Evolutionary conservation across 2,888 invertebrate genomes (phyloP), one percentile per base, ranked within the genome.

Genomic region (Exephanes ischioxanthus): DNA sequence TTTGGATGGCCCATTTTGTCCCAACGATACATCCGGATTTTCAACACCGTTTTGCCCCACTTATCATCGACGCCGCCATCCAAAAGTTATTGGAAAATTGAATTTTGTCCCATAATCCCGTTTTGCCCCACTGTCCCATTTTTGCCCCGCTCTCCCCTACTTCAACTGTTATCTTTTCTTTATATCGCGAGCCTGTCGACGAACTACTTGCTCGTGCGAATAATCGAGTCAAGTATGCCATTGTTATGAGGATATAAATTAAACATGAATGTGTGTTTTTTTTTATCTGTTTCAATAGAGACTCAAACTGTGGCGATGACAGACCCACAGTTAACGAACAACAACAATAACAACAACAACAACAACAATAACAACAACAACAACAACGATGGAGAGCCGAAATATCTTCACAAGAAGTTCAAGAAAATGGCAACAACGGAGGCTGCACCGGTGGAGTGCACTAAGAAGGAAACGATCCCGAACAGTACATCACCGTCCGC

Each of bases 331-430:
- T 90, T 93, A 88, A 89, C 90, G n/a, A 93, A 88, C 83, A 89
- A 88, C 71, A 89, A 87, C 67, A 89, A 87, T 84, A 87, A 84
- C 84, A 88, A 87, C 79, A 86, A 82, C 79, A 87, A 78, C 58
- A 84, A 45, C 81, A 91, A 91, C 82, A 91, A 90, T 84, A 92
- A 90, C 80, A 90, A 88, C 70, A 89, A 89, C 81, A 88, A 91
- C 89, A 91, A 92, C 80, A 92, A 93, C 89, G 91, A 92, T 93
- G 92, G 92, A 88, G 96, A 96, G 92, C 96, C 95, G 92, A 97
- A 97, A 94, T 98, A 98, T 95, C 95, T 98, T 94, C 98, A 98
- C 94, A 98, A 98, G 94, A 98, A 98, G 94, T 98, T 98, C 94
- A 98, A 98, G 95, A 98, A 98, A 94, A 96, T 98, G 95, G 97